Evolutionary conservation across 1,140 invertebrate genomes (phyloP).

Genomic region (Battus philenor): DNA sequence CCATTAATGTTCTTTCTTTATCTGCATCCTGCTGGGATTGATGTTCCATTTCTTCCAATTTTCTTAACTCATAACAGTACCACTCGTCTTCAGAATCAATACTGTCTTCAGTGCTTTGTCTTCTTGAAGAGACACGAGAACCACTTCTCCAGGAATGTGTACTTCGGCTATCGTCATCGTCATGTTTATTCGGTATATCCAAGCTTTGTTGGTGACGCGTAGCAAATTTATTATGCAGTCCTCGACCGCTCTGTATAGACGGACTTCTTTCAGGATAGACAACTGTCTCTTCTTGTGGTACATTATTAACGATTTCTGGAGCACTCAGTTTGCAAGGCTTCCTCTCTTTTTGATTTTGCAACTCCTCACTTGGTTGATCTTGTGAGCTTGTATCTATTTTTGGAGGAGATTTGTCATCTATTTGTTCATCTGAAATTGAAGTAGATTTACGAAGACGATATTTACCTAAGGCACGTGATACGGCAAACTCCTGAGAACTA

Average conservation of each 20-base stretch:
- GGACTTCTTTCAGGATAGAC: slow-evolving; percentile 79
- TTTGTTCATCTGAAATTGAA: slow-evolving; percentile 80
- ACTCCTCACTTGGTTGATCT: slow-evolving; percentile 46
- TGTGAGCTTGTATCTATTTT: slow-evolving; percentile 69
- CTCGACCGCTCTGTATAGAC: slow-evolving; percentile 78
- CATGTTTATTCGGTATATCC: slow-evolving; percentile 85
- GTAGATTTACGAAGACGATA: slow-evolving; percentile 86
- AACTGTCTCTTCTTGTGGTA: slow-evolving; percentile 62
- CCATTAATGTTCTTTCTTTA: slow-evolving; percentile 77
- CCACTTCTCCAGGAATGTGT: slow-evolving; percentile 91
- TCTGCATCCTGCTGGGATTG: slow-evolving; percentile 82
- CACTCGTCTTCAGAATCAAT: slow-evolving; percentile 96
- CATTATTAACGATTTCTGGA: slow-evolving; percentile 62
- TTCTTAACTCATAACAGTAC: slow-evolving; percentile 92
- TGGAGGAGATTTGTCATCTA: slow-evolving; percentile 62
- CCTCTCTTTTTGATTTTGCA: slow-evolving; percentile 45
- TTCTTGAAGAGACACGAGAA: slow-evolving; percentile 88
- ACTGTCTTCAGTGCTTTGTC: slow-evolving; percentile 94
- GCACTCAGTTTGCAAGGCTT: slow-evolving; percentile 48
- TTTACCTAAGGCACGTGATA: slow-evolving; percentile 87
- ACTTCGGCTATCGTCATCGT: slow-evolving; percentile 90
- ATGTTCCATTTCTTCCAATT: slow-evolving; percentile 90
- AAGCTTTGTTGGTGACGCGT: slow-evolving; percentile 86
- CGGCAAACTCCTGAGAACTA: slow-evolving; percentile 85
- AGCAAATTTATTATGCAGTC: slow-evolving; percentile 77